A percentile compares a stretch with the other conserved stretches of the same genome.
phyloP scores from a whole-genome alignment of 2,888 invertebrate species.

The Cybosia mesomella region DNA sequence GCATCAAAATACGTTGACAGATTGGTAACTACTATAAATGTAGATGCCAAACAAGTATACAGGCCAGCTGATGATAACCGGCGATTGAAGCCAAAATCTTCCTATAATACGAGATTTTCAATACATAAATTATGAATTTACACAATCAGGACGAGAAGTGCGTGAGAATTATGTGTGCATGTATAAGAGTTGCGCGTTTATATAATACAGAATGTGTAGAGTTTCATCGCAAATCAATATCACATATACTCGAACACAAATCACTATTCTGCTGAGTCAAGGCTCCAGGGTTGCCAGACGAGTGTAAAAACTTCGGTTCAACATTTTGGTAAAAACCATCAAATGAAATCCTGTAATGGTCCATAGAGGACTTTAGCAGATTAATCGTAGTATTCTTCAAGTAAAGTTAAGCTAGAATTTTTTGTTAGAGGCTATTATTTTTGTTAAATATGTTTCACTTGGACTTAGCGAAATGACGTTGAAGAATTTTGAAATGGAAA shows the following conservation, averaged over 20 bases:
- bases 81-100: no score
- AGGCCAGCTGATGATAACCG: background rate
- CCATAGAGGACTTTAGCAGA: constrained; percentile 11
- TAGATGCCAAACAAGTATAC: background rate
- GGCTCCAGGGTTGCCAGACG: constrained; percentile 18
- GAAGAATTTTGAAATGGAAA: background rate
- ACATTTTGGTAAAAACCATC: constrained; percentile 14
- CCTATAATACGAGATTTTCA: no score
- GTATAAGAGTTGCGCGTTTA: background rate
- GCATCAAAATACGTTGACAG: no score
- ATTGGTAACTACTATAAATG: no score
- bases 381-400: constrained; percentile 21
- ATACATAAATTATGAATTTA: background rate
- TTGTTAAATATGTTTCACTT: constrained; percentile 15
- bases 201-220: constrained; percentile 7
- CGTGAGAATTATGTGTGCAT: background rate
- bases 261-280: constrained; percentile 40
- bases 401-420: constrained; percentile 9
- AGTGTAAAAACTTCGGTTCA: constrained; percentile 16
- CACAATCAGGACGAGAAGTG: background rate
- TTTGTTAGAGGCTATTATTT: constrained; percentile 14
- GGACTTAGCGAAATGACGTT: background rate
- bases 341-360: constrained; percentile 18
- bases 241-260: constrained; percentile 36
- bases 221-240: constrained; percentile 45